These are phyloP conservation scores for Gryllus longicercus DNA, from an alignment of 2,888 invertebrate genomes.

Conservation along the genomic window DNA sequence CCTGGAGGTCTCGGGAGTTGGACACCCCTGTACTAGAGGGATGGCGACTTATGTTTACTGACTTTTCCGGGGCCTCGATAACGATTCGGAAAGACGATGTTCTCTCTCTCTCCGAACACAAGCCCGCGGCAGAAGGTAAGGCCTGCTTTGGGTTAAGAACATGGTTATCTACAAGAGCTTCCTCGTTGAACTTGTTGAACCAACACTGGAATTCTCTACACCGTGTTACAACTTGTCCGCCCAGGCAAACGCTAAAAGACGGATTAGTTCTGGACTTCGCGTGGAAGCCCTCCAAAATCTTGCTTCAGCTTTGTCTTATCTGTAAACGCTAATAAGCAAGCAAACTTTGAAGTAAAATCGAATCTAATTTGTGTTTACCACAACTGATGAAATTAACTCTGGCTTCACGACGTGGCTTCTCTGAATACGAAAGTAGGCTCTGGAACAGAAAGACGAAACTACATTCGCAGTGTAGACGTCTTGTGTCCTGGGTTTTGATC, in stretches of 20 bases:
- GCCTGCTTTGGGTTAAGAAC: no score
- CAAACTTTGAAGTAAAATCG: neutral
- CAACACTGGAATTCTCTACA: neutral
- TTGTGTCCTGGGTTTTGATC: neutral
- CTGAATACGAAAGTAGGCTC: neutral
- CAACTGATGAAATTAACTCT: neutral
- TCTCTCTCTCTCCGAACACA: no score
- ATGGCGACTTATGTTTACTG: no score
- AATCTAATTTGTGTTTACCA: conserved; percentile 2
- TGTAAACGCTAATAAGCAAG: conserved; percentile 9
- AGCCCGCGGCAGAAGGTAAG: no score
- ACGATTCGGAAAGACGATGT: no score
- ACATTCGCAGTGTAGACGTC: neutral
- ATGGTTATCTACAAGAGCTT: no score
- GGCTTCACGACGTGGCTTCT: neutral
- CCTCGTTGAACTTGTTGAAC: no score
- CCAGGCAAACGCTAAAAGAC: neutral
- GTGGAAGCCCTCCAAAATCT: neutral
- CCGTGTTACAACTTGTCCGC: neutral
- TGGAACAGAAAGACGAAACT: neutral
- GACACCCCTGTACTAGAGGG: no score
- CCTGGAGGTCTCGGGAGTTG: no score
- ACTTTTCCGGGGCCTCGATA: no score
- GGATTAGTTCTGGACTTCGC: neutral
- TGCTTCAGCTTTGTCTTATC: neutral